Evolutionary conservation across 2,888 invertebrate genomes (phyloP).

Genomic region (Halictus quadricinctus): DNA sequence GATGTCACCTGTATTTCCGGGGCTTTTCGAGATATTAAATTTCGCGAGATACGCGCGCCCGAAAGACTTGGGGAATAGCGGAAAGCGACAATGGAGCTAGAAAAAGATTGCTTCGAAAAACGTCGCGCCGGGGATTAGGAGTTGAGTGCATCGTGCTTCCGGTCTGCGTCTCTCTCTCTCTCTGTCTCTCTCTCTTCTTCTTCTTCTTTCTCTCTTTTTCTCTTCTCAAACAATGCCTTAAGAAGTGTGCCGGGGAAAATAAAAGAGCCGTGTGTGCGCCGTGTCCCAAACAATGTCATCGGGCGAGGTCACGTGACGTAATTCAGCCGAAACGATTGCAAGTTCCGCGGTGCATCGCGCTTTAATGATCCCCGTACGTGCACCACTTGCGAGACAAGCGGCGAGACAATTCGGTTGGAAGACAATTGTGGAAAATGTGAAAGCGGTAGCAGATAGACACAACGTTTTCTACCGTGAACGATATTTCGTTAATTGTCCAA

Average conservation of each 20-base stretch:
- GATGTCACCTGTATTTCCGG: slow-evolving; percentile 12
- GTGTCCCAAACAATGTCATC: slow-evolving; percentile 17
- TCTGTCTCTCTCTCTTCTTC: background rate
- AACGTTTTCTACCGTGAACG: background rate
- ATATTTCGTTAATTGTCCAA: background rate
- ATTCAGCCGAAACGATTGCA: background rate
- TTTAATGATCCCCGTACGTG: background rate
- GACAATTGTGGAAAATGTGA: background rate
- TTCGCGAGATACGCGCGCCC: background rate
- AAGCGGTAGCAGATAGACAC: background rate
- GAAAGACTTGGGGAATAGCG: background rate
- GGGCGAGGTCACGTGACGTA: background rate
- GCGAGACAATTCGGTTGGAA: background rate
- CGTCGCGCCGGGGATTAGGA: background rate
- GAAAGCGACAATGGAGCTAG: background rate
- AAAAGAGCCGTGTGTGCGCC: background rate
- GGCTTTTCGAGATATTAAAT: slow-evolving; percentile 60
- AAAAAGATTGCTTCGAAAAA: slow-evolving; percentile 12
- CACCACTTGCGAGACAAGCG: background rate
- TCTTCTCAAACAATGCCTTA: background rate
- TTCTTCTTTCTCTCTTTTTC: background rate
- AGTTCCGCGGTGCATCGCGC: background rate
- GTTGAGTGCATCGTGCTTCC: slow-evolving; percentile 2
- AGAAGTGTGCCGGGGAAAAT: background rate
- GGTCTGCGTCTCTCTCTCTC: background rate